Conservation (phyloP, 2,888 invertebrate species). For the Tetranychus piercei region DNA sequence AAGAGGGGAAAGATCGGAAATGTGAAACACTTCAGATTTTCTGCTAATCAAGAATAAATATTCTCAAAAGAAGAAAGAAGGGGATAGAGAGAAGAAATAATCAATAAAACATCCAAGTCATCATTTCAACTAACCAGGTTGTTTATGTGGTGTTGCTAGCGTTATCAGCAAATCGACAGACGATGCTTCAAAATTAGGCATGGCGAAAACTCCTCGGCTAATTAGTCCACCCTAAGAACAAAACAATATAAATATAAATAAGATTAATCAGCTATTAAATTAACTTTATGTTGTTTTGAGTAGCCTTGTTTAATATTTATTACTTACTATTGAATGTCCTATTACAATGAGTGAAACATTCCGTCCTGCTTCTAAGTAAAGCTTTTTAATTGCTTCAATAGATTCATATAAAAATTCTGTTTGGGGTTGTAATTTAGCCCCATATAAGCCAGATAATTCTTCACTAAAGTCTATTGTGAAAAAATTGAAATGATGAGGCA, state of each 20-base stretch:
- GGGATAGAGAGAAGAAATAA: neutral
- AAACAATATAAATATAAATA: slow-evolving; percentile 28
- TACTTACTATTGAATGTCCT: slow-evolving; percentile 79
- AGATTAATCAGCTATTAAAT: slow-evolving; percentile 6
- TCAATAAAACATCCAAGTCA: neutral
- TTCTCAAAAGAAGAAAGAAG: neutral
- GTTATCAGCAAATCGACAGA: slow-evolving; percentile 52
- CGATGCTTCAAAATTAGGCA: slow-evolving; percentile 41
- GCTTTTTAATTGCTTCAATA: slow-evolving; percentile 44
- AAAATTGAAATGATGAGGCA: slow-evolving; percentile 67
- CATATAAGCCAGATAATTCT: slow-evolving; percentile 69
- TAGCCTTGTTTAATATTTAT: no score
- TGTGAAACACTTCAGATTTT: neutral
- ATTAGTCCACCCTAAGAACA: slow-evolving; percentile 54
- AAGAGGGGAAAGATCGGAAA: slow-evolving; percentile 2
- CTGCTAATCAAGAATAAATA: neutral
- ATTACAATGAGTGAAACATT: slow-evolving; percentile 49
- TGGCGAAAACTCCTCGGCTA: slow-evolving; percentile 51
- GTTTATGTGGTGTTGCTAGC: slow-evolving; percentile 56
- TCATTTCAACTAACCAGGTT: slow-evolving; percentile 3
- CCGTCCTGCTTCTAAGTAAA: slow-evolving; percentile 30
- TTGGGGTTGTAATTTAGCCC: slow-evolving; percentile 59
- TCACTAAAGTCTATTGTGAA: slow-evolving; percentile 77
- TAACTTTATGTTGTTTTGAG: neutral
- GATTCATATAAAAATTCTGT: slow-evolving; percentile 50